Evolutionary conservation across 2,113 vertebrate species (phyloP), one percentile per base, ranked within the genome.

Genomic region (Etheostoma cragini): DNA sequence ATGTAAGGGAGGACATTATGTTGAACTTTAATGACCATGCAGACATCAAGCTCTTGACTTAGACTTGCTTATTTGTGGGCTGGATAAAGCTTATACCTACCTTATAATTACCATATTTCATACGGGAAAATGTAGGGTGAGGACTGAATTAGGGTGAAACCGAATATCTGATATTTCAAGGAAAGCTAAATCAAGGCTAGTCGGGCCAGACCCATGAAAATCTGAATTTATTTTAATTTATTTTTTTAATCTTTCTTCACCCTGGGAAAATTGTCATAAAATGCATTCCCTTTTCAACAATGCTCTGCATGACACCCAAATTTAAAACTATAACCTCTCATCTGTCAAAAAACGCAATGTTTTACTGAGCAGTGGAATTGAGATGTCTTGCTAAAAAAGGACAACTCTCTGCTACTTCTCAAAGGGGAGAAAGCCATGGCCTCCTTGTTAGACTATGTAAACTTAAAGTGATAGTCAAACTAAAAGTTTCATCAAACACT

Each of bases 391-490:
- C 35, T 60, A 5, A 79, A 70, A 50, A 52, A n/a, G 15, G 50
- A 49, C 71, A 12, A 8, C 64, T 62, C 42, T 71, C 54, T 33
- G 50, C 14, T 42, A 22, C 50, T 66, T 75, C 50, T 58, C 19
- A 24, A 21, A 52, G 30, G 58, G 42, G 11, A 70, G 65, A 56
- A 69, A 69, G 61, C 42, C 12, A 13, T 4, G 1, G 11, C 8
- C 35, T 65, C 5, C 10, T 65, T 66, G 16, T 15, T 15, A 56
- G 26, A 12, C 42, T 67, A 24, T 33, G 21, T 35, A 21, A 22
- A 73, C 50, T 63, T 63, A 6, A 63, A 80, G 60, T 24, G 52
- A 69, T 75, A 8, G 49, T 66, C 19, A 17, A 58, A 35, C 46
- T 49, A 57, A 76, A 65, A 49, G 62, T 65, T 53, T 49, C 21